phyloP scores from a whole-genome alignment of 2,113 vertebrate species.

The Gulo gulo region DNA sequence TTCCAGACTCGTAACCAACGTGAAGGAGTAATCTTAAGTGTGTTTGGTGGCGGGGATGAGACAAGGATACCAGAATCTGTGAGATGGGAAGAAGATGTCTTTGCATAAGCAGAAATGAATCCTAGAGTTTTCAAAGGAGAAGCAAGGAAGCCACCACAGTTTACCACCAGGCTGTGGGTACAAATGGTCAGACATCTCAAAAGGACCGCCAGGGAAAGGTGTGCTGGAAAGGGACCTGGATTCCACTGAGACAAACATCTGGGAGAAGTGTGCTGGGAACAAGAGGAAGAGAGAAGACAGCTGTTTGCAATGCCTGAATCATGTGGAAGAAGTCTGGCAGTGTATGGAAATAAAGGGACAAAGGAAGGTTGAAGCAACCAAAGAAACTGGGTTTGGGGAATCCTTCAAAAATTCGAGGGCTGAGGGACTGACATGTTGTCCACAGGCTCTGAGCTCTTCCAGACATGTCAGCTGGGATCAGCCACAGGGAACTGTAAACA shows the following conservation, averaged over 20 bases:
- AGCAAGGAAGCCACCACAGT: not conserved
- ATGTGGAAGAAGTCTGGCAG: not conserved
- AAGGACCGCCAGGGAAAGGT: not conserved
- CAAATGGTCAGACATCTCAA: not conserved
- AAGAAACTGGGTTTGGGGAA: not conserved
- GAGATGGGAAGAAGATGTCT: not conserved
- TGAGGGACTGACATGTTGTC: not conserved
- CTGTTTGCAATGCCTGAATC: not conserved
- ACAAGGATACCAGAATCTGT: not conserved
- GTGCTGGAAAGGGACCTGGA: not conserved
- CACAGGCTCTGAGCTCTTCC: not conserved
- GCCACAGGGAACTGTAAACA: fast-evolving
- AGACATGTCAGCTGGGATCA: not conserved
- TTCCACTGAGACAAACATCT: not conserved
- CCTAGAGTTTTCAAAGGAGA: not conserved
- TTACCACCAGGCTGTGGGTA: not conserved
- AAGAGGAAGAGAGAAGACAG: not conserved
- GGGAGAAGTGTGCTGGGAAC: not conserved
- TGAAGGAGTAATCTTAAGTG: not conserved
- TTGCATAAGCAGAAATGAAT: not conserved
- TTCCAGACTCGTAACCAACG: not conserved
- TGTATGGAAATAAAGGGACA: not conserved
- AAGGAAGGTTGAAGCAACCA: not conserved
- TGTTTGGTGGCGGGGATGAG: not conserved
- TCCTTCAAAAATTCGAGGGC: no score